Conservation (phyloP, 2,888 invertebrate genomes). For the Drosophila falleni region DNA sequence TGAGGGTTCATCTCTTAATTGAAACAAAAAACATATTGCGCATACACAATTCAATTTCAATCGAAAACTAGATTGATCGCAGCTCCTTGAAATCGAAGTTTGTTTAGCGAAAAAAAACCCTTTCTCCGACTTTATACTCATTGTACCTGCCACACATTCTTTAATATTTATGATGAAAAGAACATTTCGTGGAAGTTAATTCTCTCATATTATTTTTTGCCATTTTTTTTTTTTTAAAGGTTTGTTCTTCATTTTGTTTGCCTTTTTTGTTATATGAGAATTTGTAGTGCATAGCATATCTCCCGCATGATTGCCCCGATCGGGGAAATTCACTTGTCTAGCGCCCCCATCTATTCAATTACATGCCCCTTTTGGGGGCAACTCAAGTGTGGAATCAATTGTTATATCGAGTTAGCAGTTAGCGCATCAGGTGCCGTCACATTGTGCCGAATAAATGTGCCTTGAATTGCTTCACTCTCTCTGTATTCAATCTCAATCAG, state of each 20-base stretch:
- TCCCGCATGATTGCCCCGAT: conserved; percentile 65
- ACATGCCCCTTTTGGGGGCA: conserved; percentile 21
- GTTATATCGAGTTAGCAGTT: conserved; percentile 55
- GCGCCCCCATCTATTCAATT: conserved; percentile 40
- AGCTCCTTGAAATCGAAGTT: conserved; percentile 29
- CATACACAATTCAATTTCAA: conserved; percentile 48
- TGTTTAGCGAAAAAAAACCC: conserved; percentile 54
- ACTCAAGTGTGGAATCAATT: conserved; percentile 55
- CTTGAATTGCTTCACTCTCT: conserved; percentile 50
- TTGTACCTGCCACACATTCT: conserved; percentile 30
- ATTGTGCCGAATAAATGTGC: conserved; percentile 57
- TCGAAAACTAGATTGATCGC: conserved; percentile 56
- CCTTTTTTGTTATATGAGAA: conserved; percentile 15
- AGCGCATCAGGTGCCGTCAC: conserved; percentile 70
- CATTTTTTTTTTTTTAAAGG: conserved; percentile 52
- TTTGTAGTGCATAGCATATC: conserved; percentile 41
- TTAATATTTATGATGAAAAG: conserved; percentile 38
- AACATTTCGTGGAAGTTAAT: conserved; percentile 75
- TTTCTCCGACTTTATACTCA: conserved; percentile 26
- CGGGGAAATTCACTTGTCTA: conserved; percentile 48
- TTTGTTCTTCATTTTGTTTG: conserved; percentile 8
- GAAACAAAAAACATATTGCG: conserved; percentile 74
- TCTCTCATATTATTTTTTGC: conserved; percentile 35
- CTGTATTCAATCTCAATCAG: conserved; percentile 74
- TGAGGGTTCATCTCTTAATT: conserved; percentile 66